Evolutionary conservation across 2,888 invertebrate genomes (phyloP).

Genomic region (Loripinus fragilis): DNA sequence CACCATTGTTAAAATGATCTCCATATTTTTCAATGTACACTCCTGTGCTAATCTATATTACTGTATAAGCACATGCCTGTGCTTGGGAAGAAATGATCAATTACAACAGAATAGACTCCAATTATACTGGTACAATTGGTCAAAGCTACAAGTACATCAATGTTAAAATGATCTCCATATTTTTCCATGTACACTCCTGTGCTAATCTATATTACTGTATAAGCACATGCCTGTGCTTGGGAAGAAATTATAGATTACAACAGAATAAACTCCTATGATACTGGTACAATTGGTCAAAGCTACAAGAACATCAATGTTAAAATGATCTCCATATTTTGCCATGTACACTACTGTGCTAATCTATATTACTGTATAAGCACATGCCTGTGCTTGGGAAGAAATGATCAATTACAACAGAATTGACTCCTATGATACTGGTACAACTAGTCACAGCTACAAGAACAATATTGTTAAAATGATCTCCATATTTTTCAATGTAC

Average conservation of each 20-base stretch:
- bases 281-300: not conserved
- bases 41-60: not conserved
- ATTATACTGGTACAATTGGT: too few species aligned
- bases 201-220: not conserved
- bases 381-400: not conserved
- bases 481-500: not conserved
- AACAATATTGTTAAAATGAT: too few species aligned
- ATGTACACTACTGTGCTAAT: not conserved
- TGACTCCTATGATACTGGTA: too few species aligned
- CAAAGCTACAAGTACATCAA: too few species aligned
- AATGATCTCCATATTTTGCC: not conserved
- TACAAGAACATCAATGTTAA: not conserved
- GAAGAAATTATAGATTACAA: not conserved
- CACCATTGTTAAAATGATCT: too few species aligned
- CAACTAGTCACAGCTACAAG: too few species aligned
- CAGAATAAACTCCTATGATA: not conserved
- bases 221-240: constrained; percentile 19
- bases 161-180: too few species aligned
- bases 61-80: constrained; percentile 8
- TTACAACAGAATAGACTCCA: too few species aligned
- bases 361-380: not conserved
- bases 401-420: not conserved
- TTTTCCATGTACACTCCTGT: not conserved
- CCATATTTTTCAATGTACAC: not conserved
- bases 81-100: not conserved